Percentiles rank a stretch among this genome's conserved stretches.
Evolutionary conservation across 1,140 invertebrate genomes (phyloP).

Genomic region (Drosophila miranda): DNA sequence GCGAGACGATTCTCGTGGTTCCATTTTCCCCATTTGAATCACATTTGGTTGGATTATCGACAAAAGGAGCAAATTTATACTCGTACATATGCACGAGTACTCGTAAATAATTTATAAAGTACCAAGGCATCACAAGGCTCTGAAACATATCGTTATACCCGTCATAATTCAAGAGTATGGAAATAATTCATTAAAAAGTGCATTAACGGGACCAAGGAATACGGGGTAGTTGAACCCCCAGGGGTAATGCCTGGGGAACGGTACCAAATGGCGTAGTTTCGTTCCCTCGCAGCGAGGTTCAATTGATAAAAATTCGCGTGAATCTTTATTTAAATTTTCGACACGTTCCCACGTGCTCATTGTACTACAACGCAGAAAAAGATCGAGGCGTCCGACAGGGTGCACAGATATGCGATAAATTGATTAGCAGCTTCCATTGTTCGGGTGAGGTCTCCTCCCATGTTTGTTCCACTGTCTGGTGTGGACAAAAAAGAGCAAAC

Average conservation of each 20-base stretch:
- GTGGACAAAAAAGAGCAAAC: conserved; percentile 1
- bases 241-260: background rate
- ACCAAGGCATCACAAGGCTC: background rate
- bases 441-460: background rate
- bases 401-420: conserved; percentile 28
- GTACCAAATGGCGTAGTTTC: conserved; percentile 48
- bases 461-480: conserved; percentile 33
- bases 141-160: too few relatives aligned
- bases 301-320: conserved; percentile 42
- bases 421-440: conserved; percentile 39
- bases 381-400: conserved; percentile 14
- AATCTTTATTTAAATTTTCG: conserved; percentile 17
- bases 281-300: conserved; percentile 12
- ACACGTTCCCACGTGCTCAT: conserved; percentile 48
- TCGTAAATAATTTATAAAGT: too few relatives aligned
- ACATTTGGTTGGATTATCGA: too few relatives aligned
- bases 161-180: too few relatives aligned
- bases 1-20: too few relatives aligned
- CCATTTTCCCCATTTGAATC: too few relatives aligned
- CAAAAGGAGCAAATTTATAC: too few relatives aligned
- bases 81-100: too few relatives aligned
- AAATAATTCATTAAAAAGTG: conserved; percentile 54
- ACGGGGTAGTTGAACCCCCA: conserved; percentile 56
- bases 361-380: background rate
- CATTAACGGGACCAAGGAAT: conserved; percentile 20